Base-by-base conservation (phyloP, 2,113 vertebrate species). In the Tichodroma muraria region DNA sequence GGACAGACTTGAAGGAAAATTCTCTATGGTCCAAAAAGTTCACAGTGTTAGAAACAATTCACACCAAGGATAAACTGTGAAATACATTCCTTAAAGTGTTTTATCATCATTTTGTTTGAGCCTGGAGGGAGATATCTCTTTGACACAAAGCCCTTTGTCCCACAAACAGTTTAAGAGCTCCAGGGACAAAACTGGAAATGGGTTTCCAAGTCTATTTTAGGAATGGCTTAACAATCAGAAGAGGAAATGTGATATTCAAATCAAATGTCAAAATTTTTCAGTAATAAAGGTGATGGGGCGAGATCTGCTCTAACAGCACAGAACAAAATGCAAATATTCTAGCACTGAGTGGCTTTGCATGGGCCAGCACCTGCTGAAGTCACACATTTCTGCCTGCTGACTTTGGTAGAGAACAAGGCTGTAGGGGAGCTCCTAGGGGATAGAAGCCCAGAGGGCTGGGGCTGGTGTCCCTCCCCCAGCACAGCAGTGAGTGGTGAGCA, bases 21-120 rank as follows among this genome's bases (percentile, higher is more conserved):
- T 90, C 72, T 85, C 63, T 75, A 57, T 4, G 18, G 72, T 63
- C 64, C 75, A 71, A 75, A 91, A 95, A 79, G 88, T 93, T 96
- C 95, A 93, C 89, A 59, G 94, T 30, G 63, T 84, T 93, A 93
- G 88, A 97, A 95, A 89, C 91, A 97, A 96, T 97, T 97, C 96
- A 95, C 96, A 96, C 97, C 72, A 88, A 88, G 72, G 76, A 75
- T 69, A 94, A 97, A 88, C 94, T 97, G 96, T 96, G 94, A 97
- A 97, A 94, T 80, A 59, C 90, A 88, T 96, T 95, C 91, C 95
- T 94, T 61, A 92, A 89, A 92, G 95, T 96, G 96, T 97, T 92
- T 86, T 95, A 95, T 96, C 92, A 94, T 78, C 63, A 40, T 92
- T 95, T 84, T 69, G 63, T 88, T 75, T 1, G 16, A 92, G 63